Conservation (phyloP, 2,888 invertebrate species). For the Zaprionus bogoriensis region DNA sequence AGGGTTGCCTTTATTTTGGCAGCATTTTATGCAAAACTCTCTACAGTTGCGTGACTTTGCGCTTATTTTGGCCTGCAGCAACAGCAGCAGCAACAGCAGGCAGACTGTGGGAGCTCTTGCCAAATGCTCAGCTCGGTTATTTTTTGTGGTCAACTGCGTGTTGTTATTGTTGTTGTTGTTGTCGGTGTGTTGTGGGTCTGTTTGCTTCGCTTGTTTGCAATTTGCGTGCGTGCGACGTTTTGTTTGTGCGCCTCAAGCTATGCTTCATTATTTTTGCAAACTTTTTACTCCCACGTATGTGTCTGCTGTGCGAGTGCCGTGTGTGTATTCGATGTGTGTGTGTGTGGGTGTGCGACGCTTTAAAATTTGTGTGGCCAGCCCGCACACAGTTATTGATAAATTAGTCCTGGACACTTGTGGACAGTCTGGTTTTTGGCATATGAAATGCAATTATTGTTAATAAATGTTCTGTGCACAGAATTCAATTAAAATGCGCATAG, state of each 20-base stretch:
- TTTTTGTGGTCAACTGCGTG: slow-evolving; percentile 58
- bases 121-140: slow-evolving; percentile 17
- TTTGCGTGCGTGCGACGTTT: slow-evolving; percentile 60
- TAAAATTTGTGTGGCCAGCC: slow-evolving; percentile 4
- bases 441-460: slow-evolving; percentile 77
- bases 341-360: slow-evolving; percentile 7
- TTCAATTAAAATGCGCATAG: slow-evolving; percentile 67
- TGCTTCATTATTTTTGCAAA: slow-evolving; percentile 78
- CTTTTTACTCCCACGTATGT: slow-evolving; percentile 53
- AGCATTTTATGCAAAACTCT: slow-evolving; percentile 62
- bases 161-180: slow-evolving; percentile 25
- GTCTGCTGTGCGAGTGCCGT: background rate
- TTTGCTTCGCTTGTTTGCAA: slow-evolving; percentile 69
- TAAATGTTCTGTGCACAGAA: slow-evolving; percentile 67
- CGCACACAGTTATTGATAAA: slow-evolving; percentile 66
- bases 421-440: slow-evolving; percentile 65
- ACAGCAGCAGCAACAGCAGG: background rate
- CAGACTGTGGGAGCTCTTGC: background rate
- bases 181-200: slow-evolving; percentile 40
- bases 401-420: slow-evolving; percentile 73
- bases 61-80: slow-evolving; percentile 45
- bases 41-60: slow-evolving; percentile 51
- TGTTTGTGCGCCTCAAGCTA: slow-evolving; percentile 64
- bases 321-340: background rate
- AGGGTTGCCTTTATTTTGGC: slow-evolving; percentile 39